Conservation (phyloP, 2,888 invertebrate species). For the Synergus laeviventris region DNA sequence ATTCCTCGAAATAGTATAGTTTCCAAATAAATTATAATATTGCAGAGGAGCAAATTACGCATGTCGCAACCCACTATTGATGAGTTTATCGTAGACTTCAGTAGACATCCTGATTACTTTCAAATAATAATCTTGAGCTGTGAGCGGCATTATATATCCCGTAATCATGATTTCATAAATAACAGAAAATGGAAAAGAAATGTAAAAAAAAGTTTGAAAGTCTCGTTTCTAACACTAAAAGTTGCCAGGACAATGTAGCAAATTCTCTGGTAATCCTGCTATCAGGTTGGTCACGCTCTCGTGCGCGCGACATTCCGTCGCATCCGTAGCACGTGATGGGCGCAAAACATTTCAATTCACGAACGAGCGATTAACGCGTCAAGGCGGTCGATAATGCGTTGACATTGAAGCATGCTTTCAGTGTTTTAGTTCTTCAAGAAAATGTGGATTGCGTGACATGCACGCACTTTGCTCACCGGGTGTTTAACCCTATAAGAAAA, state of each 20-base stretch:
- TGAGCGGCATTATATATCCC: too few relatives aligned
- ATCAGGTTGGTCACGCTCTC: constrained; percentile 44
- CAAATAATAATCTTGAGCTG: too few relatives aligned
- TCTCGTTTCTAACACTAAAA: neutral
- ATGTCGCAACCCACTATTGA: too few relatives aligned
- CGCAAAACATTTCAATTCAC: constrained; percentile 58
- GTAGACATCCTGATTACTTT: too few relatives aligned
- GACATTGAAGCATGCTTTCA: constrained; percentile 44
- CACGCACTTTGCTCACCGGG: neutral
- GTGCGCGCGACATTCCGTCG: constrained; percentile 47
- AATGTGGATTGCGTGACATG: constrained; percentile 31
- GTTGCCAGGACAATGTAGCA: neutral
- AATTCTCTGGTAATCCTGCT: constrained; percentile 1
- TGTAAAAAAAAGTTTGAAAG: neutral
- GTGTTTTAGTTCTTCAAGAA: constrained; percentile 30
- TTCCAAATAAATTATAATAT: too few relatives aligned
- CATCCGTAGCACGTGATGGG: constrained; percentile 46
- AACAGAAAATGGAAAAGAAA: neutral
- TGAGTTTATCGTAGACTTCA: too few relatives aligned
- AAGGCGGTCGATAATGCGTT: constrained; percentile 53
- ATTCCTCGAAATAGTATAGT: too few relatives aligned
- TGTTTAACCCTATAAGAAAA: neutral
- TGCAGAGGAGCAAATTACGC: too few relatives aligned
- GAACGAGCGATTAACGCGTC: constrained; percentile 52
- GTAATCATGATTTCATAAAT: neutral